Conservation (phyloP, 2,113 vertebrate genomes). For the Notiomystis cincta region DNA sequence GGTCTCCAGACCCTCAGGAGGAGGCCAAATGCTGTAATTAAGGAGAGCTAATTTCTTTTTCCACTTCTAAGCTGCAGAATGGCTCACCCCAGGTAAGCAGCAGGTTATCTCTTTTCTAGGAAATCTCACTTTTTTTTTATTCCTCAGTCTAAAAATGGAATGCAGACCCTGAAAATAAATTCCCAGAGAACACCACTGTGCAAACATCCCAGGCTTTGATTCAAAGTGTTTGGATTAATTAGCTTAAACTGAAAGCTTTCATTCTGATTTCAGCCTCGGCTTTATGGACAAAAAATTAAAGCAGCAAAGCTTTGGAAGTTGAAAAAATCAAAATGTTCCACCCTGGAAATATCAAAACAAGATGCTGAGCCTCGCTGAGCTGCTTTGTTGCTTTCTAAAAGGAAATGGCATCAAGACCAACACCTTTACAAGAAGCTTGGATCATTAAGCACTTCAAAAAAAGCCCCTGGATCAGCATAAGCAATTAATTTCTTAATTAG, state of each 20-base stretch:
- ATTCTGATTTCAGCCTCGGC: background rate
- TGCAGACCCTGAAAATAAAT: constrained; percentile 32
- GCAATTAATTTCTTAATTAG: constrained; percentile 21
- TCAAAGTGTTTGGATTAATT: constrained; percentile 60
- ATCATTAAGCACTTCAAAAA: constrained; percentile 19
- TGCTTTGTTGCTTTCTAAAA: constrained; percentile 40
- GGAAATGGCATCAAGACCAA: constrained; percentile 1
- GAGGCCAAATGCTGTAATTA: background rate
- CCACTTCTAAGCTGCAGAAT: background rate
- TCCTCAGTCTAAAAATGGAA: constrained; percentile 10
- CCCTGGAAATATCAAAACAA: constrained; percentile 39
- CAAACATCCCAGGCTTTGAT: constrained; percentile 30
- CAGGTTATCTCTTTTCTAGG: constrained; percentile 7
- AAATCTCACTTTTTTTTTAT: background rate
- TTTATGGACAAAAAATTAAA: constrained; percentile 14
- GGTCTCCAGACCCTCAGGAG: background rate
- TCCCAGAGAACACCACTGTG: constrained; percentile 40
- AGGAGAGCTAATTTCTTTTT: background rate
- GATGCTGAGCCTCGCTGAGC: background rate
- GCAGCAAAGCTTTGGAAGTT: constrained; percentile 24
- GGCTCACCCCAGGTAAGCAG: background rate
- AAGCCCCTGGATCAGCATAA: background rate
- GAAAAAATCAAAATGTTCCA: constrained; percentile 47
- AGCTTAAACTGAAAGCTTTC: constrained; percentile 53
- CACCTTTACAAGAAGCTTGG: constrained; percentile 15